Conservation (phyloP, 1,140 invertebrate species). For the Eriocheir sinensis region DNA sequence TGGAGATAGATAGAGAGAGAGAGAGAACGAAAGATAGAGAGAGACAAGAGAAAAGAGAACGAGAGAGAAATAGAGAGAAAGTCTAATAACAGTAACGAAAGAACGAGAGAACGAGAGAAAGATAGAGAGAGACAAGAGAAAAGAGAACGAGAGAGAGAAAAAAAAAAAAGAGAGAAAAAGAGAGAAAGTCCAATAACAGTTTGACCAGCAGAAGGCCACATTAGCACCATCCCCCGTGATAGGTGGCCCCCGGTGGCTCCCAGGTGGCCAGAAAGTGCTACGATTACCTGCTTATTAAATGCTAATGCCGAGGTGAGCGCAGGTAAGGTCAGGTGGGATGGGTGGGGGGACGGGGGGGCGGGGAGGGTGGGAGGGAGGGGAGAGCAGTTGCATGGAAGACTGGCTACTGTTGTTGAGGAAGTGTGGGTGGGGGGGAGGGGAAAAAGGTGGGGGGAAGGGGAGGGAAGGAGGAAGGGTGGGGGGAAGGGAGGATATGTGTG, state of each 20-base stretch:
- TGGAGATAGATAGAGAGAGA: too few relatives aligned
- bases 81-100: too few relatives aligned
- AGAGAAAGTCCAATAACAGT: too few relatives aligned
- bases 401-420: neutral
- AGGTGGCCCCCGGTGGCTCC: neutral
- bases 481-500: neutral
- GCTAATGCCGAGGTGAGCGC: neutral
- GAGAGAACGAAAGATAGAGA: too few relatives aligned
- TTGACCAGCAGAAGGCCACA: slow-evolving; percentile 3
- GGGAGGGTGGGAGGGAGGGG: neutral
- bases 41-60: too few relatives aligned
- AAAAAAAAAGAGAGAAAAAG: too few relatives aligned
- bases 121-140: too few relatives aligned
- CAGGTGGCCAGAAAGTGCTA: neutral
- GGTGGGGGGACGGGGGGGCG: neutral
- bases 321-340: neutral
- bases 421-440: neutral
- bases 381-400: neutral
- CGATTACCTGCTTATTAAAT: slow-evolving; percentile 7
- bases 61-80: too few relatives aligned
- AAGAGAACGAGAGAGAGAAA: too few relatives aligned
- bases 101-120: too few relatives aligned
- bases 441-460: too few relatives aligned
- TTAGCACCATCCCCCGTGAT: neutral
- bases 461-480: neutral